Conservation (phyloP, 2,113 vertebrate species). For the Heteronetta atricapilla region DNA sequence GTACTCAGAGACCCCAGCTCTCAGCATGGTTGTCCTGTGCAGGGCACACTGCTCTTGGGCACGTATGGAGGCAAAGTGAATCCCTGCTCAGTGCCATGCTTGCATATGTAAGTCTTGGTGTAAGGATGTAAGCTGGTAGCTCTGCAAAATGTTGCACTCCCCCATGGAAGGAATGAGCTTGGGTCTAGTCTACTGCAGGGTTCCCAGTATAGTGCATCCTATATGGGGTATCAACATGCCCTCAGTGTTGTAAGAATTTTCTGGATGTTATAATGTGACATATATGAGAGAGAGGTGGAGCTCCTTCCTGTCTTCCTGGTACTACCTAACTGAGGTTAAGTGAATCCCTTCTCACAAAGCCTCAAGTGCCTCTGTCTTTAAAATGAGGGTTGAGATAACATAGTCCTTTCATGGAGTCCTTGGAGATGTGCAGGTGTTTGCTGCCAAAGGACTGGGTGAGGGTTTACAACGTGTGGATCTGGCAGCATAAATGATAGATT, state of each 20-base stretch:
- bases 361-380: neutral
- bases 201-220: neutral
- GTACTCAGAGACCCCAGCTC: neutral
- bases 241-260: neutral
- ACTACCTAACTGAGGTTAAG: neutral
- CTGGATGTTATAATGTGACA: neutral
- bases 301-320: neutral
- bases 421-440: neutral
- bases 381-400: neutral
- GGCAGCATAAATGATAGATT: neutral
- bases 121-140: too few relatives aligned
- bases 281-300: accelerated
- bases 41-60: neutral
- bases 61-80: neutral
- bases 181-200: neutral
- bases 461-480: neutral
- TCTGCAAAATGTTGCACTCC: neutral
- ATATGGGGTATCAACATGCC: neutral
- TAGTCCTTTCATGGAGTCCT: neutral
- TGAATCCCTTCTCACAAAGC: neutral
- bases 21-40: neutral
- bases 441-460: accelerated
- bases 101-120: neutral
- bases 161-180: neutral
- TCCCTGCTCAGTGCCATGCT: neutral